Conservation (phyloP, 2,797 vertebrate species). For the Tachyglossus aculeatus region DNA sequence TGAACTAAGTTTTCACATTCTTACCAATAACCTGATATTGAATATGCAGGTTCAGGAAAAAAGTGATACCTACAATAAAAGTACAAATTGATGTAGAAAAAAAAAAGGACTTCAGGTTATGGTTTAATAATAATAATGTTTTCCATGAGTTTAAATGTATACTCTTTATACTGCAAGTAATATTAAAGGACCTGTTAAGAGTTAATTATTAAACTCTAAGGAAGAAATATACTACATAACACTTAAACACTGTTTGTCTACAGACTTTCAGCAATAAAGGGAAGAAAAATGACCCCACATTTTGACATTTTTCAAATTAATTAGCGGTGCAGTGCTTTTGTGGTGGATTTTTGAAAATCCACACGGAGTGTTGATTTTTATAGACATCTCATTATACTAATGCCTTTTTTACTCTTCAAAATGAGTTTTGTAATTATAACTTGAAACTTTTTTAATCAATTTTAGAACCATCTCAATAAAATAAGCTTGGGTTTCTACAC, state of each 20-base stretch:
- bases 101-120: not conserved
- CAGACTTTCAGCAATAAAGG: not conserved
- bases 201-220: not conserved
- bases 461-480: slow-evolving; percentile 21
- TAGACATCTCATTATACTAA: too few species aligned
- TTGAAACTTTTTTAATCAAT: too few species aligned
- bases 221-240: slow-evolving; percentile 5
- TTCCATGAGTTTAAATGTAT: not conserved
- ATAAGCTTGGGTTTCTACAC: too few species aligned
- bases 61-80: too few species aligned
- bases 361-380: too few species aligned
- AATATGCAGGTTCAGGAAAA: slow-evolving; percentile 11
- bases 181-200: not conserved
- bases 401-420: too few species aligned
- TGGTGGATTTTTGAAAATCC: too few species aligned
- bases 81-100: slow-evolving; percentile 24
- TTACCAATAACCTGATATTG: slow-evolving; percentile 16
- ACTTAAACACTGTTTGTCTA: not conserved
- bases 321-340: too few species aligned
- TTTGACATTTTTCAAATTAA: too few species aligned
- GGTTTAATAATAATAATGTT: not conserved
- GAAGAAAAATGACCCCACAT: not conserved
- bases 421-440: too few species aligned
- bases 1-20: slow-evolving; percentile 51
- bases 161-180: not conserved